phyloP scores from a whole-genome alignment of 1,140 invertebrate species.

The Trypoxylus dichotomus region DNA sequence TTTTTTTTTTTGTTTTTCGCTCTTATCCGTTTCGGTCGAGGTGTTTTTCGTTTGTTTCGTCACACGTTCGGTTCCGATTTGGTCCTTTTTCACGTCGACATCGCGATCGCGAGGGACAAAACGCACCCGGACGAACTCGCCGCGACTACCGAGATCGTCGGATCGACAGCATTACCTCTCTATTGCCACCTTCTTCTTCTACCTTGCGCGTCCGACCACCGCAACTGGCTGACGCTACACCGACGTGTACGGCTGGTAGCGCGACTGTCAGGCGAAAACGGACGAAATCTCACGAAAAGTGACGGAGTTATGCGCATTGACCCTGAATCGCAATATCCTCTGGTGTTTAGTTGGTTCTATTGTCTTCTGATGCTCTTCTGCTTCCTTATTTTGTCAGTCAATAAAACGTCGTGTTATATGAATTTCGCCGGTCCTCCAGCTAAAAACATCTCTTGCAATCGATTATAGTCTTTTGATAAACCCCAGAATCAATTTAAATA shows the following conservation, averaged over 20 bases:
- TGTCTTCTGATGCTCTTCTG: not conserved
- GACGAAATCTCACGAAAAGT: not conserved
- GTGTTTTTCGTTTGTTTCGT: no score
- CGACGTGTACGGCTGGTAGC: not conserved
- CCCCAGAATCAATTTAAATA: no score
- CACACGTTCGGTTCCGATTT: no score
- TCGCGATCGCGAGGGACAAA: no score
- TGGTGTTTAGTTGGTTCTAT: not conserved
- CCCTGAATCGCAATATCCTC: not conserved
- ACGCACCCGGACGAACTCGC: not conserved
- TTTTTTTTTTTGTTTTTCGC: not conserved
- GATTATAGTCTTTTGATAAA: no score
- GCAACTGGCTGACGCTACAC: not conserved
- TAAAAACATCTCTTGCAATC: no score
- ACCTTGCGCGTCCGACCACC: not conserved
- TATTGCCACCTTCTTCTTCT: no score
- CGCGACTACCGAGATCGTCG: not conserved
- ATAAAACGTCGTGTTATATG: no score
- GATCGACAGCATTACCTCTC: not conserved
- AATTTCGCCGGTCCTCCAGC: no score
- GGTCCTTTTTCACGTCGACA: no score
- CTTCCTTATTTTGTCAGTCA: no score
- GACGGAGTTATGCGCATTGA: not conserved
- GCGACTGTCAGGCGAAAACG: not conserved
- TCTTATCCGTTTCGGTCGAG: no score